These are phyloP conservation scores for Cepaea hortensis DNA, from an alignment of 2,888 invertebrate species.

Conservation along the genomic window DNA sequence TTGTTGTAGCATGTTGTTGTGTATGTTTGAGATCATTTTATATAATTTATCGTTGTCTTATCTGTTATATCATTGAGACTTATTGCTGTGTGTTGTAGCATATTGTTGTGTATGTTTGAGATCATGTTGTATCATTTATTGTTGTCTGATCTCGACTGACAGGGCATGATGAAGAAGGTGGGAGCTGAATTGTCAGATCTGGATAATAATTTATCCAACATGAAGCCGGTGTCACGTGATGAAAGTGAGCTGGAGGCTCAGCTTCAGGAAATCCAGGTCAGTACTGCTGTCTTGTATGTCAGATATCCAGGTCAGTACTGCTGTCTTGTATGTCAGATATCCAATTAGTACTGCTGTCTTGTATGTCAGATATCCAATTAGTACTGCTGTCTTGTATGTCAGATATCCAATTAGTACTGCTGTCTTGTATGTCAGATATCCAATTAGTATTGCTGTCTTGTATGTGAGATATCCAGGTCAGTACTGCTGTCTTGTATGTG, in stretches of 20 bases:
- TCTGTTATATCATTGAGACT: not conserved
- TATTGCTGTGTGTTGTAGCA: not conserved
- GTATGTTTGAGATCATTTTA: not conserved
- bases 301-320: too few relatives aligned
- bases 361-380: too few relatives aligned
- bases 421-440: too few relatives aligned
- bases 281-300: not conserved
- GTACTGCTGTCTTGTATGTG: too few relatives aligned
- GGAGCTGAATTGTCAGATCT: constrained; percentile 86
- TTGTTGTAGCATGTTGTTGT: not conserved
- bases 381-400: too few relatives aligned
- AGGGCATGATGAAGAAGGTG: constrained; percentile 88
- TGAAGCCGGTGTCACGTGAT: constrained; percentile 92
- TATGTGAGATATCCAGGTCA: too few relatives aligned
- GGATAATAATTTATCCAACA: constrained; percentile 88
- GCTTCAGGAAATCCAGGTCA: constrained; percentile 84
- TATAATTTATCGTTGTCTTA: not conserved
- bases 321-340: too few relatives aligned
- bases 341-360: too few relatives aligned
- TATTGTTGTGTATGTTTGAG: too few relatives aligned
- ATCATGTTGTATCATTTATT: not conserved
- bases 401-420: too few relatives aligned
- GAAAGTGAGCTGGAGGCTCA: constrained; percentile 89
- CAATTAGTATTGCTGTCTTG: too few relatives aligned
- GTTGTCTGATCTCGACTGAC: constrained; percentile 39